Evolutionary conservation across 2,113 vertebrate species (phyloP), one percentile per base, ranked within the genome.

Genomic region (Rhadina sibilatrix): DNA sequence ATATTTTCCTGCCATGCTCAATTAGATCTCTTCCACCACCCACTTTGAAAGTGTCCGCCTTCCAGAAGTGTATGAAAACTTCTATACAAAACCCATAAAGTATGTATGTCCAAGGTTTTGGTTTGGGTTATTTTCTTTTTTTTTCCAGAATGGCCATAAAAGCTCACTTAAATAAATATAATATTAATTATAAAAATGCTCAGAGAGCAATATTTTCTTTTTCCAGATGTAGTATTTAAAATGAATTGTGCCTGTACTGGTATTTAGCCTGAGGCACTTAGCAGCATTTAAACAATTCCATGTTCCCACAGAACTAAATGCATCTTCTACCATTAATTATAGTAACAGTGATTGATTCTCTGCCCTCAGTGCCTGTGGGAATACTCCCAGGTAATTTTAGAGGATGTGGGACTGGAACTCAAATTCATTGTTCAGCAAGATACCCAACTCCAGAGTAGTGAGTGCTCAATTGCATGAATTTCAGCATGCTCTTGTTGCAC

Each of bases 281-380:
- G 81, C 54, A 83, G 4, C 44, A 35, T 92, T 95, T 80, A 89
- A 95, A 85, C n/a, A 83, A 72, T 83, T 78, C 46, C n/a, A 56
- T 2, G 0, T 92, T 96, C 70, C 89, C 53, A 79, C 61, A 75
- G 69, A 94, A 89, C 46, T 82, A 81, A 92, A 93, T 76, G 40
- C 15, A 71, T 82, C 28, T 76, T 89, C 92, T 74, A 44, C 70
- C n/a, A 77, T 89, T 94, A 96, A 69, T 95, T 95, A 85, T 46
- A 87, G 46, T 50, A 85, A 79, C 40, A 74, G 37, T 82, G 74
- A 79, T 65, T 82, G 81, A 87, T 79, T 87, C 30, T 54, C 13
- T 72, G 23, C 21, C 21, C 19, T 46, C 50, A 71, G 15, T 53
- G 42, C 46, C 40, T 76, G 40, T 77, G 50, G 59, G 42, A 87